A percentile compares a stretch with the other conserved stretches of the same genome.
Conservation (phyloP, 1,140 invertebrate species). For the Nasonia vitripennis region DNA sequence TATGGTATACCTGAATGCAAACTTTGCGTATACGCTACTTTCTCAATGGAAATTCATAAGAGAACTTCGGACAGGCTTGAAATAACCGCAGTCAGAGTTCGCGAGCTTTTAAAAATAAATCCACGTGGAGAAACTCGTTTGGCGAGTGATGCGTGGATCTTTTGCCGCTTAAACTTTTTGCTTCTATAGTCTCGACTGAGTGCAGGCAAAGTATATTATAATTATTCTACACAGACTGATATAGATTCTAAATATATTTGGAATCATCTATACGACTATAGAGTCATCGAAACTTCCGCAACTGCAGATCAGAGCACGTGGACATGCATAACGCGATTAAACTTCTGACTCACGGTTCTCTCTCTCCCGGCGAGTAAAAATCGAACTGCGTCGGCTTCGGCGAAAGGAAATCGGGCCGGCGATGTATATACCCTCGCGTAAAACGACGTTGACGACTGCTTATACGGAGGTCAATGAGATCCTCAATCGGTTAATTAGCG, state of each 20-base stretch:
- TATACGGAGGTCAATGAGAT: constrained; percentile 21
- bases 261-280: too few relatives aligned
- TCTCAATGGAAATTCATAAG: neutral
- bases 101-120: neutral
- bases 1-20: neutral
- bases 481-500: constrained; percentile 56
- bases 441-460: neutral
- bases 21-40: neutral
- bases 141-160: too few relatives aligned
- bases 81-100: neutral
- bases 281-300: neutral
- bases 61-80: neutral
- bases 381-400: neutral
- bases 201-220: too few relatives aligned
- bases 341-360: neutral
- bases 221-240: too few relatives aligned
- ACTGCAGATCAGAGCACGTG: neutral
- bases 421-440: neutral
- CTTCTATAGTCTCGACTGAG: too few relatives aligned
- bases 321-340: neutral
- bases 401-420: neutral
- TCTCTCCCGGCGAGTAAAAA: neutral
- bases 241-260: too few relatives aligned
- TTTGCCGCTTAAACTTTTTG: too few relatives aligned
- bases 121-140: neutral